Conservation (phyloP, 2,888 invertebrate species). For the Pherbina coryleti region DNA sequence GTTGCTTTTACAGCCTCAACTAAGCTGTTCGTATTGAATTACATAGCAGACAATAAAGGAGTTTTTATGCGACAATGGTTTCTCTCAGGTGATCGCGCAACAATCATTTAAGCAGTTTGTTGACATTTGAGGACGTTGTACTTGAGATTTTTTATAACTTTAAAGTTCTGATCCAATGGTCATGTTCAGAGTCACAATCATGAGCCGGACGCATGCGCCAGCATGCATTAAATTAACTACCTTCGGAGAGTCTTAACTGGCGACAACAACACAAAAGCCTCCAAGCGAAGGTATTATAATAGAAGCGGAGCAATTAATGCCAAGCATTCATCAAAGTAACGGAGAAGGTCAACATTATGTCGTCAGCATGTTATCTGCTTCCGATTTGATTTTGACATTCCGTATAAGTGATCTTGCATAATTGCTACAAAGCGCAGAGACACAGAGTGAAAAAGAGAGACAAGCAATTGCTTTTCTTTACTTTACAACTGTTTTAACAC, state of each 20-base stretch:
- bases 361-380: not conserved
- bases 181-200: conserved; percentile 32
- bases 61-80: too few species aligned
- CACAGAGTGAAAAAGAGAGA: not conserved
- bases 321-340: not conserved
- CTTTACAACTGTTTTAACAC: too few species aligned
- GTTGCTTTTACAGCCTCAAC: not conserved
- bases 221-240: not conserved
- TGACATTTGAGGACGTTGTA: conserved; percentile 23
- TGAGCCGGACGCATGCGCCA: not conserved
- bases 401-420: conserved; percentile 62
- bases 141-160: not conserved
- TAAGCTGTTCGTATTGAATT: not conserved
- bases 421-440: conserved; percentile 47
- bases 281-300: not conserved
- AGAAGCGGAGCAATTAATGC: not conserved
- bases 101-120: conserved; percentile 28
- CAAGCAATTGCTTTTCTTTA: too few species aligned
- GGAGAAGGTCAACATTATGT: not conserved
- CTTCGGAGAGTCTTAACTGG: not conserved
- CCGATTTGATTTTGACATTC: conserved; percentile 18
- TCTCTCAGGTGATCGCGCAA: too few species aligned
- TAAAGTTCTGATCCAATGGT: conserved; percentile 23
- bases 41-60: not conserved
- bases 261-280: not conserved